phyloP scores from a whole-genome alignment of 1,140 invertebrate species.

The Geopemphigus sp. region DNA sequence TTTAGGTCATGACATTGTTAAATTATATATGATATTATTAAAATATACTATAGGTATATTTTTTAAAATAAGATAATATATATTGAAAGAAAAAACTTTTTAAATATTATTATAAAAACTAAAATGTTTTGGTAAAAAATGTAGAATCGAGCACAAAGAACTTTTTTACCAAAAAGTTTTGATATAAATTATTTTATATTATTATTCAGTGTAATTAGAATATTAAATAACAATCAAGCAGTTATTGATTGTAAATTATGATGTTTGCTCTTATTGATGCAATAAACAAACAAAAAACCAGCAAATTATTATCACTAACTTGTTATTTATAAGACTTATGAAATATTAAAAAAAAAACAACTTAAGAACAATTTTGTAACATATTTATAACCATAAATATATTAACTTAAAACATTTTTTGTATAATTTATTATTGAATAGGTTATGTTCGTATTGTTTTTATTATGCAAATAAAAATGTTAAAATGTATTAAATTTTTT shows the following conservation, averaged over 20 bases:
- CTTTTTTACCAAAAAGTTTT: too few species aligned
- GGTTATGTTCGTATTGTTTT: not conserved
- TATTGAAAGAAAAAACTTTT: too few species aligned
- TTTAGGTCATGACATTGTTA: conserved; percentile 31
- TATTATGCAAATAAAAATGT: not conserved
- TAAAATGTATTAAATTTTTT: not conserved
- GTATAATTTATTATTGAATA: too few species aligned
- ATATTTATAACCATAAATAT: too few species aligned
- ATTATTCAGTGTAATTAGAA: not conserved
- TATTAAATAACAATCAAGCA: not conserved
- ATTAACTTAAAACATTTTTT: too few species aligned
- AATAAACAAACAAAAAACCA: not conserved
- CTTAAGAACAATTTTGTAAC: not conserved
- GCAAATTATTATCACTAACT: not conserved
- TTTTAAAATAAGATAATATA: not conserved
- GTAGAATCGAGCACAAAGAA: too few species aligned
- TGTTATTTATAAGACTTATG: not conserved
- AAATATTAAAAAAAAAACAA: not conserved
- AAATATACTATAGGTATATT: not conserved
- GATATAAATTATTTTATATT: not conserved
- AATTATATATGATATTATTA: not conserved
- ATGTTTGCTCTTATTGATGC: not conserved
- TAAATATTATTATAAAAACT: too few species aligned
- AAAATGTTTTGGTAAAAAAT: too few species aligned
- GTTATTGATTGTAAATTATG: not conserved